phyloP scores from a whole-genome alignment of 2,888 invertebrate species.

The Drosophila paucipuncta region DNA sequence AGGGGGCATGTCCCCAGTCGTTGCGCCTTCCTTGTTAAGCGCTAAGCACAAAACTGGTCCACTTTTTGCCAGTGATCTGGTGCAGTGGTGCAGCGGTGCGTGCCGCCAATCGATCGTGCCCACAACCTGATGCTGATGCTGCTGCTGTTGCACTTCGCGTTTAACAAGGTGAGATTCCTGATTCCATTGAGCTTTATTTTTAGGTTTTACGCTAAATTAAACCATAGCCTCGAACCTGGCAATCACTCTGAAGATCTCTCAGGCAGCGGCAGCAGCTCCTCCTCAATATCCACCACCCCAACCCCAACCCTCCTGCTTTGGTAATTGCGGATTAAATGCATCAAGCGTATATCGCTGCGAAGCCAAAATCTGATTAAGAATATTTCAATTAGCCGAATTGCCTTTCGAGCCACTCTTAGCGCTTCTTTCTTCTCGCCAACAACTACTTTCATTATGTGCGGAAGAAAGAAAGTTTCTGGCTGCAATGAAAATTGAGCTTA shows the following conservation, averaged over 20 bases:
- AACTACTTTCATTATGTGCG: conserved; percentile 53
- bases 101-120: conserved; percentile 58
- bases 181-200: conserved; percentile 58
- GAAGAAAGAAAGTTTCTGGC: conserved; percentile 64
- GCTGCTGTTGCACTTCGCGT: conserved; percentile 8
- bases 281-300: conserved; percentile 1
- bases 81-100: conserved; percentile 41
- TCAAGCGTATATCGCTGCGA: conserved; percentile 52
- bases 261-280: conserved; percentile 2
- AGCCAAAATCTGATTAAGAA: conserved; percentile 77
- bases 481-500: conserved; percentile 39
- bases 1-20: conserved; percentile 34
- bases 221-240: conserved; percentile 54
- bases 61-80: conserved; percentile 6
- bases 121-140: conserved; percentile 31
- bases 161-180: conserved; percentile 48
- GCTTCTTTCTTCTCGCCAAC: conserved; percentile 5
- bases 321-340: conserved; percentile 79
- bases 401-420: conserved; percentile 33
- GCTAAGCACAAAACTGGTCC: conserved; percentile 68
- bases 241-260: conserved; percentile 39
- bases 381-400: conserved; percentile 75
- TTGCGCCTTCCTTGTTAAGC: conserved; percentile 79
- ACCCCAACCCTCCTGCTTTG: conserved; percentile 5
- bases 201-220: conserved; percentile 74